phyloP scores from a whole-genome alignment of 2,797 vertebrate species.

The Serranus cabrilla region DNA sequence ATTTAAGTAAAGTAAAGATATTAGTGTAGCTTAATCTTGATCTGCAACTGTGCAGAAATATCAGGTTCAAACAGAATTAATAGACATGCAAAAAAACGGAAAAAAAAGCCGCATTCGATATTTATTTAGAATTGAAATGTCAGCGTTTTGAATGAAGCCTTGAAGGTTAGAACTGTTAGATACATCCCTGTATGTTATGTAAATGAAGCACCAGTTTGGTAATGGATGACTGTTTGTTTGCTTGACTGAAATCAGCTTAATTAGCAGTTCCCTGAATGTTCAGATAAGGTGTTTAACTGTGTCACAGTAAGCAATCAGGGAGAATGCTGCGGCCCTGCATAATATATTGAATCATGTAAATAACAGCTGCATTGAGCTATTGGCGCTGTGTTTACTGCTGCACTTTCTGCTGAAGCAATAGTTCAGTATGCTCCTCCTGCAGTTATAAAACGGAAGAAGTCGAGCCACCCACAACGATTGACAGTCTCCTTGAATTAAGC shows the following conservation, averaged over 20 bases:
- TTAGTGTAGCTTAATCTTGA: no score
- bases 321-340: not conserved
- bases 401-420: constrained; percentile 11
- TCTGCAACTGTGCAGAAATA: no score
- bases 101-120: no score
- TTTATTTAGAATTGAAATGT: no score
- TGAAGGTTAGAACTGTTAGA: no score
- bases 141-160: no score
- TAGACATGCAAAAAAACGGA: no score
- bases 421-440: constrained; percentile 15
- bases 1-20: no score
- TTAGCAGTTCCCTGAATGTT: constrained; percentile 6
- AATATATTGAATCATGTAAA: constrained; percentile 8
- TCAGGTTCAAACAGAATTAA: no score
- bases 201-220: not conserved
- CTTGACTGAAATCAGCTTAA: not conserved
- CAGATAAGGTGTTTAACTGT: constrained; percentile 12
- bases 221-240: not conserved
- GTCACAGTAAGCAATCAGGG: not conserved
- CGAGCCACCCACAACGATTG: constrained; percentile 4
- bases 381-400: not conserved
- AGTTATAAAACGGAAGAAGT: constrained; percentile 17
- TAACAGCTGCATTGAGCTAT: not conserved
- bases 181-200: no score
- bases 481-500: not conserved